These are phyloP conservation scores for Trachelus stipa DNA, from an alignment of 2,888 invertebrate genomes.

Conservation along the genomic window DNA sequence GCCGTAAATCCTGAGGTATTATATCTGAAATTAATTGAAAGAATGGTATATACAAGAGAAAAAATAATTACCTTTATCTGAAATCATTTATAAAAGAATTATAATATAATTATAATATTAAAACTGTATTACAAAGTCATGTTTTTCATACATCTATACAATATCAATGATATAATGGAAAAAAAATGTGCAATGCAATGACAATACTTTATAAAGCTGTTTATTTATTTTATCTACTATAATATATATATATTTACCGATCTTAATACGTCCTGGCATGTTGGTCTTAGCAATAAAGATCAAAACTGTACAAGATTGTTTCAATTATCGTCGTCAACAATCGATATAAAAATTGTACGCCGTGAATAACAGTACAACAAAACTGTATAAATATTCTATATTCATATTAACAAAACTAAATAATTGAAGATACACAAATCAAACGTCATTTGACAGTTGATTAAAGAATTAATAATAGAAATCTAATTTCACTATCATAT, in stretches of 20 bases:
- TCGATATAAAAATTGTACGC: background rate
- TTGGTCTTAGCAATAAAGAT: slow-evolving; percentile 6
- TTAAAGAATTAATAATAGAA: background rate
- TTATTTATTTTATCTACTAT: slow-evolving; percentile 19
- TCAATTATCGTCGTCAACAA: background rate
- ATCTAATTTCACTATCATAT: background rate
- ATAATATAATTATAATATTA: background rate
- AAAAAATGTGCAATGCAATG: slow-evolving; percentile 1
- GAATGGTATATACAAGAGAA: slow-evolving; percentile 7
- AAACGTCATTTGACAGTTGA: background rate
- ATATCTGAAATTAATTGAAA: slow-evolving; percentile 61
- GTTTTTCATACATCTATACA: background rate
- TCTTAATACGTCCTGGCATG: slow-evolving; percentile 55
- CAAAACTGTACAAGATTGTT: background rate
- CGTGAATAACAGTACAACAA: background rate
- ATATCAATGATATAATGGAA: background rate
- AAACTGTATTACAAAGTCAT: background rate
- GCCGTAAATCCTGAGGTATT: slow-evolving; percentile 85
- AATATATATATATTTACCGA: slow-evolving; percentile 38
- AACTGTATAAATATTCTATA: background rate
- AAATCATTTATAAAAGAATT: slow-evolving; percentile 1
- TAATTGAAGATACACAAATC: background rate
- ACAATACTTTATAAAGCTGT: background rate
- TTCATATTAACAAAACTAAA: background rate
- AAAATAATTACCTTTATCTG: background rate